Conservation (phyloP, 64 coral and sea anemone species). For the Trachythela sp. region DNA sequence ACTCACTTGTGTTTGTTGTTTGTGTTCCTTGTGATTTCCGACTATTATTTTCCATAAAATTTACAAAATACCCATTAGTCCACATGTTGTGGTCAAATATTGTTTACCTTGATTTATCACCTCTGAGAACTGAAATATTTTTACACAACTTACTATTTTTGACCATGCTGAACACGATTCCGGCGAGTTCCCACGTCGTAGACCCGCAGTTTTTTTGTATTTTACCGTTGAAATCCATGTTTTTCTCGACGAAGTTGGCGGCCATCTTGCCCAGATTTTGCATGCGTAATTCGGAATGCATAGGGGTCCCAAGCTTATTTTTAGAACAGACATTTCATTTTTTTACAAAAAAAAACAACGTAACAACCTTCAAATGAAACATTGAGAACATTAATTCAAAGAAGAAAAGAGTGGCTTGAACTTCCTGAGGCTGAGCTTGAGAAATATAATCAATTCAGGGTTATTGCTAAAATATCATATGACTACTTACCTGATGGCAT, state of each 20-base stretch:
- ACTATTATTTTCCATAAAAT: too few relatives aligned
- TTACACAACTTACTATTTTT: too few relatives aligned
- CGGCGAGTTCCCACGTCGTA: too few relatives aligned
- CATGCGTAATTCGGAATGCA: neutral
- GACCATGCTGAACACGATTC: too few relatives aligned
- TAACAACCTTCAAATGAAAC: neutral
- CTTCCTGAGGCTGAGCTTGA: neutral
- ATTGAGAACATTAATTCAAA: neutral
- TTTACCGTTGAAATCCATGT: neutral
- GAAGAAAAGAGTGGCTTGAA: conserved; percentile 4
- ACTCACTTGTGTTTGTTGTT: too few relatives aligned
- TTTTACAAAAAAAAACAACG: neutral
- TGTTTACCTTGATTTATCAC: too few relatives aligned
- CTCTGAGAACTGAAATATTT: too few relatives aligned
- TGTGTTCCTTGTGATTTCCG: too few relatives aligned
- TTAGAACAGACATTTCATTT: neutral
- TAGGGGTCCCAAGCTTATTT: neutral
- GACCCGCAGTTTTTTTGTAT: too few relatives aligned
- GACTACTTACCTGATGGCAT: neutral
- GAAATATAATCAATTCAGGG: neutral
- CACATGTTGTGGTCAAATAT: too few relatives aligned
- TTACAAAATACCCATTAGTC: too few relatives aligned
- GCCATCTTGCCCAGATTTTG: neutral
- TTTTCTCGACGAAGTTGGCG: neutral
- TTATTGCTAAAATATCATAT: neutral